Conservation (phyloP, 1,140 invertebrate genomes). For the Tribolium castaneum region DNA sequence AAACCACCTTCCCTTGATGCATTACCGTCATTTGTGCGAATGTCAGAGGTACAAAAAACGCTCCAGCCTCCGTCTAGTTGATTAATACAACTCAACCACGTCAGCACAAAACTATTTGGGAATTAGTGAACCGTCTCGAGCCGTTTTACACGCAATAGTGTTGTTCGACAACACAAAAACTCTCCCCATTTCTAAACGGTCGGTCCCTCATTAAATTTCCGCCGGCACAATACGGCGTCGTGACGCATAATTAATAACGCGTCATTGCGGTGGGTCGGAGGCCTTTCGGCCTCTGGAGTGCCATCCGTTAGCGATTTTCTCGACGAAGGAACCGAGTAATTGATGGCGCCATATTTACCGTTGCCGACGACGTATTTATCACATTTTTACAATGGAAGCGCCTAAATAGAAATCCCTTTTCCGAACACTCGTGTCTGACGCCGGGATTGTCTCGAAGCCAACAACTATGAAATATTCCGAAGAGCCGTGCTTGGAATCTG, state of each 20-base stretch:
- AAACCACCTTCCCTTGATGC: neutral
- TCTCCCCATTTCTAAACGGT: conserved; percentile 8
- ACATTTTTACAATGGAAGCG: conserved; percentile 40
- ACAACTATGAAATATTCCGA: conserved; percentile 44
- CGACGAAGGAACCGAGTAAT: conserved; percentile 35
- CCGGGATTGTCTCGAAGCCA: conserved; percentile 40
- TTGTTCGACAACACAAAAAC: conserved; percentile 31
- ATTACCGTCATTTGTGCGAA: neutral
- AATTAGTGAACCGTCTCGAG: conserved; percentile 7
- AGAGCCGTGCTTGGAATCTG: conserved; percentile 41
- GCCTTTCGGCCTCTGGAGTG: neutral
- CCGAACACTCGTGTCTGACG: conserved; percentile 36
- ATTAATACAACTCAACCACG: conserved; percentile 4
- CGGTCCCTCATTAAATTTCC: conserved; percentile 27
- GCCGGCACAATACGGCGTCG: conserved; percentile 14
- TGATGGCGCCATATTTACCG: conserved; percentile 43
- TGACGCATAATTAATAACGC: conserved; percentile 32
- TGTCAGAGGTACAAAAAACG: neutral
- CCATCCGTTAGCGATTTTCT: conserved; percentile 27
- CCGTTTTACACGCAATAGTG: conserved; percentile 17
- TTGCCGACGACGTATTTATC: conserved; percentile 42
- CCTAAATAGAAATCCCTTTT: conserved; percentile 34
- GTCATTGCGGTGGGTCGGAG: conserved; percentile 23
- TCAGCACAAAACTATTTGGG: conserved; percentile 7
- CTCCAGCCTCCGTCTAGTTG: neutral